phyloP scores from a whole-genome alignment of 2,113 vertebrate species.

The Trogon surrucura region DNA sequence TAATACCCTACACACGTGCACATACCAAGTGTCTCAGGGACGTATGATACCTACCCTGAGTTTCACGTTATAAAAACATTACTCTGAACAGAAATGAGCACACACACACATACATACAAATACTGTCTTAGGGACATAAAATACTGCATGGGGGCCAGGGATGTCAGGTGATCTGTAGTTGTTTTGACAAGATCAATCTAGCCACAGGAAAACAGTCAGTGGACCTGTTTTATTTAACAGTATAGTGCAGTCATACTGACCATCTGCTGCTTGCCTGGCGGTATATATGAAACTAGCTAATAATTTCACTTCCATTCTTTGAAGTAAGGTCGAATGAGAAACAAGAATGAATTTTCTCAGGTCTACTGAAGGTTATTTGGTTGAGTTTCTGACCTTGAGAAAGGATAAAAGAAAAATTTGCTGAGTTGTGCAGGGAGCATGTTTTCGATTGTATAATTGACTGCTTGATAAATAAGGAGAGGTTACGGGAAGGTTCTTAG shows the following conservation, averaged over 20 bases:
- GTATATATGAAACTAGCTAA: not conserved
- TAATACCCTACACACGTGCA: not conserved
- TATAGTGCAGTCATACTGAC: not conserved
- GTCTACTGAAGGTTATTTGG: not conserved
- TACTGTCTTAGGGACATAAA: not conserved
- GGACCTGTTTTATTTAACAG: not conserved
- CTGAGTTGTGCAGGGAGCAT: not conserved
- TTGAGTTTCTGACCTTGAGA: not conserved
- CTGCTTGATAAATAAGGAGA: not conserved
- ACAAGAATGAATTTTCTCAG: not conserved
- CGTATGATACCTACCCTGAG: not conserved
- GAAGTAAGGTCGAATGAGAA: not conserved
- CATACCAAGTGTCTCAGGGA: too few species aligned
- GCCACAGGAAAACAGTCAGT: not conserved
- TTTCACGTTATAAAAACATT: not conserved
- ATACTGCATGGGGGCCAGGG: not conserved
- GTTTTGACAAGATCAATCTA: not conserved
- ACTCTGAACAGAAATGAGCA: not conserved
- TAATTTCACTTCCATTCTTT: not conserved
- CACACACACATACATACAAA: not conserved
- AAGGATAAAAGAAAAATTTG: not conserved
- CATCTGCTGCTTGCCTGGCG: not conserved
- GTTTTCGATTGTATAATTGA: not conserved
- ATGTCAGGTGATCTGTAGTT: not conserved
- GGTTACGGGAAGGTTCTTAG: not conserved